Base-by-base conservation (phyloP, 2,113 vertebrate species). In the Grammomys dolichurus region DNA sequence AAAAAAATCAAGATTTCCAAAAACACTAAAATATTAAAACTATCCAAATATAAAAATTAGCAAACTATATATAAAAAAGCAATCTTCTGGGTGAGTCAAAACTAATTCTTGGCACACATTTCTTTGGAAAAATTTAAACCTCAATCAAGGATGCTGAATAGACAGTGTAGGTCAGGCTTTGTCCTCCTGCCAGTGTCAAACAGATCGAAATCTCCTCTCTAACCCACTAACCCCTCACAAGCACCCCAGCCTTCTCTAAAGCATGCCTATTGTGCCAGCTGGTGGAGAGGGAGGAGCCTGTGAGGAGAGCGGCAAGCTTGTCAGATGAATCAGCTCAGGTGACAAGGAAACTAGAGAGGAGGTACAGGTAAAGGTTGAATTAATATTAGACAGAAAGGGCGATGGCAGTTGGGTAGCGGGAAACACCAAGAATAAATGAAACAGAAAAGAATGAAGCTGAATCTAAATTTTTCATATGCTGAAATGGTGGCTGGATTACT, bases 1-100 rank as follows among this genome's bases (percentile, higher is more conserved):
- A 33, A 36, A 69, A 65, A 33, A 33, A 67, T 67, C 28, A 67
- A 33, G 65, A 67, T 60, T 1, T 22, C 22, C 17, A 77, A 28
- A 7, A 70, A 40, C 31, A 86, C 46, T 5, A 92, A 89, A 92
- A 78, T n/a, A 73, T 80, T 95, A 91, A 60, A 56, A 85, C 24
- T 69, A 43, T 36, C 2, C 31, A 60, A 87, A 76, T n/a, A 51
- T 60, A 58, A 20, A 3, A 31, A 4, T 43, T 33, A 63, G 54
- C 12, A 69, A 76, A 65, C 24, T 63, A 81, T 28, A 26, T 3
- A 75, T 46, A 48, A 63, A 33, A 33, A 33, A 33, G 12, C 31
- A 33, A 46, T 40, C 31, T n/a, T 56, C 46, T 33, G 10, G 40
- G 4, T 40, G 1, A n/a, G 72, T 51, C 14, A 26, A 89, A 85